Conservation (phyloP, 2,888 invertebrate species). For the Sthenelais limicola region DNA sequence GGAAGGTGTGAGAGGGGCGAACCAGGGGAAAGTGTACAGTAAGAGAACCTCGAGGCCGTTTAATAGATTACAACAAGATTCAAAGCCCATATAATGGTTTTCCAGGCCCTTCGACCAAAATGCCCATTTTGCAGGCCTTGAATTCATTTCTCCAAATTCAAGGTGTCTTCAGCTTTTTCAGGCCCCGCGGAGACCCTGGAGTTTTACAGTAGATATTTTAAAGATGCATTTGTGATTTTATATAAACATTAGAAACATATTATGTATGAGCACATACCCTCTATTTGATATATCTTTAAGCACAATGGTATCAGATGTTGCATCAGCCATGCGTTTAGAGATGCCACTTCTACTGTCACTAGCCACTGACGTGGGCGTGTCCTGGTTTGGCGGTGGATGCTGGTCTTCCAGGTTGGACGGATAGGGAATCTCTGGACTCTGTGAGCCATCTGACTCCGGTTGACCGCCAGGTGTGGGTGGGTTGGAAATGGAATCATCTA, state of each 20-base stretch:
- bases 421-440: constrained; percentile 1
- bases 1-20: too few relatives aligned
- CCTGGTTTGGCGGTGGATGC: constrained; percentile 1
- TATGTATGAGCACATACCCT: constrained; percentile 12
- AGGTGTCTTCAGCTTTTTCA: too few relatives aligned
- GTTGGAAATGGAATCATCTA: constrained; percentile 13
- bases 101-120: too few relatives aligned
- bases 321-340: not conserved
- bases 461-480: constrained; percentile 12
- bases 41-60: too few relatives aligned
- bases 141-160: too few relatives aligned
- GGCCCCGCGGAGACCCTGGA: too few relatives aligned
- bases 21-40: too few relatives aligned
- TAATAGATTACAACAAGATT: too few relatives aligned
- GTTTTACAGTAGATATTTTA: too few relatives aligned
- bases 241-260: not conserved
- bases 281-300: constrained; percentile 44
- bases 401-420: too few relatives aligned
- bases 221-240: not conserved
- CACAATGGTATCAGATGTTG: constrained; percentile 16
- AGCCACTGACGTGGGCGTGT: not conserved
- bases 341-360: not conserved
- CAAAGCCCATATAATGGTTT: too few relatives aligned
- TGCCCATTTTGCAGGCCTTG: too few relatives aligned
- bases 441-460: constrained; percentile 9